Percentiles rank a stretch among this genome's conserved stretches.
Conservation (phyloP, 2,113 vertebrate species). For the Bos javanicus region DNA sequence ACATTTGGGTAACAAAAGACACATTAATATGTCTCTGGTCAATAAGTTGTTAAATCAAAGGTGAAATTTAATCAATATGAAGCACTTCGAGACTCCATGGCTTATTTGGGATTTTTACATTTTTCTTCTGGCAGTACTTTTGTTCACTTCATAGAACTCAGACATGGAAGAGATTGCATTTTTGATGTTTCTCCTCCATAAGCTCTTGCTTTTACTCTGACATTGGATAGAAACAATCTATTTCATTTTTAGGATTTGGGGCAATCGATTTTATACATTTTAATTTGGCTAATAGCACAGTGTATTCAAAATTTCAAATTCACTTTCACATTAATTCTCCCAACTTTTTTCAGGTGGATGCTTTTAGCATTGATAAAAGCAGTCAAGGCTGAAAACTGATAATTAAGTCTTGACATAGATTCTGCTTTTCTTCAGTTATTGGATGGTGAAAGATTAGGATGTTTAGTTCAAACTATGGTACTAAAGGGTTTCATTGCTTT, state of each 20-base stretch:
- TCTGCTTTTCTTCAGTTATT: neutral
- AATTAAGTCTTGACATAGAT: neutral
- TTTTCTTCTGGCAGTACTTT: neutral
- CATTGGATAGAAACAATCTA: neutral
- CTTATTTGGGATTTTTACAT: neutral
- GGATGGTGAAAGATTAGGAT: neutral
- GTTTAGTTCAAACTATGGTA: neutral
- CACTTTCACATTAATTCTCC: neutral
- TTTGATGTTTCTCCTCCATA: neutral
- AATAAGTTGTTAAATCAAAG: neutral
- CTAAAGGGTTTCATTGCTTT: neutral
- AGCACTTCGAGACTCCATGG: neutral
- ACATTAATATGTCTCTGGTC: neutral
- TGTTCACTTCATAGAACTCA: neutral
- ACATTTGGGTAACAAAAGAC: neutral
- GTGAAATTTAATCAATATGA: neutral
- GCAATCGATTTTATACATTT: conserved; percentile 12
- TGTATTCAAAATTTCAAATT: neutral
- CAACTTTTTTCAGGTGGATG: neutral
- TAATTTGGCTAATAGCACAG: neutral
- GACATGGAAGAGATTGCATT: neutral
- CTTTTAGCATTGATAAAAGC: neutral
- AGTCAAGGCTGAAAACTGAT: neutral
- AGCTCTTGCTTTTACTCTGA: neutral
- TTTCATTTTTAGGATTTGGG: neutral